phyloP scores from a whole-genome alignment of 2,113 vertebrate species.

The Sclerurus mexicanus region DNA sequence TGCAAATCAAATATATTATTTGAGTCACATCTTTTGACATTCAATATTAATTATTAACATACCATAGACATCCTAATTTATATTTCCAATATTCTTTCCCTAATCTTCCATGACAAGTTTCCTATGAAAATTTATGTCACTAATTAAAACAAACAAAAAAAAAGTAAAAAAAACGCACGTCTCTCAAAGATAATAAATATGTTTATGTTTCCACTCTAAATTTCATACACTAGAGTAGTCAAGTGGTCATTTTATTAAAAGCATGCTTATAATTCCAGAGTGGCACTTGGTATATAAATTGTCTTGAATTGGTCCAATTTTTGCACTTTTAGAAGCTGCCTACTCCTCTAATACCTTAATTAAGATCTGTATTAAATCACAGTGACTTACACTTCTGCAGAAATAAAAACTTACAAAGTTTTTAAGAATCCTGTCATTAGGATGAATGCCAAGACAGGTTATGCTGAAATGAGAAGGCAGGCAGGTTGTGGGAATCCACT shows the following conservation, averaged over 20 bases:
- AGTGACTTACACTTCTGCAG: background rate
- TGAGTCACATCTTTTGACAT: background rate
- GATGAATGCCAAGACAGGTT: background rate
- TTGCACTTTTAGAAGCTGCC: background rate
- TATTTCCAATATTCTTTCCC: background rate
- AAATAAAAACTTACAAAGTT: background rate
- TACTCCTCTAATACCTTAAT: background rate
- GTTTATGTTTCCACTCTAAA: background rate
- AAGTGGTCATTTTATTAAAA: background rate
- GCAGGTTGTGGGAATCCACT: background rate
- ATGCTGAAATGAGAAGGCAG: background rate
- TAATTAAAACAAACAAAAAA: background rate
- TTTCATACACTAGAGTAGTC: background rate
- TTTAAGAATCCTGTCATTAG: background rate
- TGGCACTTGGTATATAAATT: background rate
- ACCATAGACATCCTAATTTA: background rate
- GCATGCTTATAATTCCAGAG: background rate
- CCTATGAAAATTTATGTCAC: background rate
- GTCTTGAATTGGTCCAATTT: background rate
- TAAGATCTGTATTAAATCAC: background rate
- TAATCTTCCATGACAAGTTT: background rate
- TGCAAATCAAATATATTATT: background rate
- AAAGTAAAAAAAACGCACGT: background rate
- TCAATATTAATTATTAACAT: background rate
- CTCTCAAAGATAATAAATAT: background rate